Evolutionary conservation across 2,888 invertebrate species (phyloP).

Genomic region (Drosophila nigricruria): DNA sequence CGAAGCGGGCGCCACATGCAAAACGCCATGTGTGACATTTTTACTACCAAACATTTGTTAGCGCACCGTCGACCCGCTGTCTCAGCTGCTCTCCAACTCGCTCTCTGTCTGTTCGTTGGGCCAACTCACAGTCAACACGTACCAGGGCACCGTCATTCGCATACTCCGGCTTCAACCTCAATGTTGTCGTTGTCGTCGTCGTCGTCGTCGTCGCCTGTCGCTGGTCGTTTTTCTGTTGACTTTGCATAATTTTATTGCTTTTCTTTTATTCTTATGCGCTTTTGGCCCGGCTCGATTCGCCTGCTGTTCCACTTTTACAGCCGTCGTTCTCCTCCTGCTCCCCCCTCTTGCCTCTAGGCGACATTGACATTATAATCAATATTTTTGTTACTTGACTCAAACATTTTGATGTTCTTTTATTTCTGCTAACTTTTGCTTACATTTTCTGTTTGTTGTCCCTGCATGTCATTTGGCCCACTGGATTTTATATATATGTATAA

Average conservation of each 20-base stretch:
- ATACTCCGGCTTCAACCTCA: slow-evolving; percentile 11
- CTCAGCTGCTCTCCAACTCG: slow-evolving; percentile 1
- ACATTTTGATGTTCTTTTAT: slow-evolving; percentile 25
- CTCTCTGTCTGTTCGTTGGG: slow-evolving; percentile 12
- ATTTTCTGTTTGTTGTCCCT: slow-evolving; percentile 32
- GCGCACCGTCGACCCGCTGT: slow-evolving; percentile 45
- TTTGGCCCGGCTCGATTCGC: slow-evolving; percentile 48
- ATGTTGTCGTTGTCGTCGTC: slow-evolving; percentile 44
- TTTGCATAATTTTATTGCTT: slow-evolving; percentile 82
- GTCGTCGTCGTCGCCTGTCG: slow-evolving; percentile 51
- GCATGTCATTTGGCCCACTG: slow-evolving; percentile 26
- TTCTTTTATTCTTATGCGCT: slow-evolving; percentile 78
- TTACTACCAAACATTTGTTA: slow-evolving; percentile 79
- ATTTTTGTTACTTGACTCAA: slow-evolving; percentile 67
- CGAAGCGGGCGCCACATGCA: slow-evolving; percentile 69
- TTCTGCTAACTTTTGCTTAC: slow-evolving; percentile 37
- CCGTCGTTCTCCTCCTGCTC: background rate
- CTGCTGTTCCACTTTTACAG: slow-evolving; percentile 50
- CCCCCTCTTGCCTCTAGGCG: slow-evolving; percentile 24
- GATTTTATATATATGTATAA: slow-evolving; percentile 1
- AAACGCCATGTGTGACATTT: slow-evolving; percentile 79
- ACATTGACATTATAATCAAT: slow-evolving; percentile 79
- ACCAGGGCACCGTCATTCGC: slow-evolving; percentile 59
- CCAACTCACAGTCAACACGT: slow-evolving; percentile 62
- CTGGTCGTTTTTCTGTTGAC: slow-evolving; percentile 78